Base-by-base conservation (phyloP, 2,888 invertebrate species). In the Steromphala cineraria region DNA sequence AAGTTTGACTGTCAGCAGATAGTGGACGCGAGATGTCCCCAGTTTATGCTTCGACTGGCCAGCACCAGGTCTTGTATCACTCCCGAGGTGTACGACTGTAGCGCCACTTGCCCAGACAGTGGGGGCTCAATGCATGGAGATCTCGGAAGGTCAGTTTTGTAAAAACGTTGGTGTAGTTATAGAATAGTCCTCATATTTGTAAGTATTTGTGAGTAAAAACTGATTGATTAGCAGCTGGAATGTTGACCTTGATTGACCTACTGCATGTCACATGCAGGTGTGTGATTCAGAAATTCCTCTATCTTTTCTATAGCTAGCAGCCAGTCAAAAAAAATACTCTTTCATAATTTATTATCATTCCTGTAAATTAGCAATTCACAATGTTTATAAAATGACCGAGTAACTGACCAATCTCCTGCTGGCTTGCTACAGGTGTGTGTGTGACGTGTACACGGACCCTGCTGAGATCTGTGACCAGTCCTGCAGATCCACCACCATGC, bases 1-100 rank as follows among this genome's bases (percentile, higher is more conserved):
- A 82, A 82, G 10, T 83, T 86, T 36, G 89, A 92, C 81, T 92
- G 92, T 81, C 92, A 92, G 84, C 87, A 88, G 78, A 87, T 90
- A 31, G 90, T 90, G 1, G 87, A 88, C 55, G 53, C 62, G 8
- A 80, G 89, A 8, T 92, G 92, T 81, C 76, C 86, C 0, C 78
- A 81, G 8, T 82, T 86, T n/a, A 81, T 91, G 82, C 81, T 86
- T 15, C 80, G 91, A 7, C n/a, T 84, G 17, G 87, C 90, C 24
- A 78, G 79, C 36, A 84, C 81, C 5, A 79, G 91, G 7, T 15
- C 55, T 2, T 92, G 92, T 82, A 80, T 85, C 0, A 80, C 87
- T 56, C 88, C 90, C 0, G 75, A 78, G 17, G 80, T 56, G 19
- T 85, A 87, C 46, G 87, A 89, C 86, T 92, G 92, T 79, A 67